Conservation (phyloP, 2,888 invertebrate species). For the Lasioglossum calceatum region DNA sequence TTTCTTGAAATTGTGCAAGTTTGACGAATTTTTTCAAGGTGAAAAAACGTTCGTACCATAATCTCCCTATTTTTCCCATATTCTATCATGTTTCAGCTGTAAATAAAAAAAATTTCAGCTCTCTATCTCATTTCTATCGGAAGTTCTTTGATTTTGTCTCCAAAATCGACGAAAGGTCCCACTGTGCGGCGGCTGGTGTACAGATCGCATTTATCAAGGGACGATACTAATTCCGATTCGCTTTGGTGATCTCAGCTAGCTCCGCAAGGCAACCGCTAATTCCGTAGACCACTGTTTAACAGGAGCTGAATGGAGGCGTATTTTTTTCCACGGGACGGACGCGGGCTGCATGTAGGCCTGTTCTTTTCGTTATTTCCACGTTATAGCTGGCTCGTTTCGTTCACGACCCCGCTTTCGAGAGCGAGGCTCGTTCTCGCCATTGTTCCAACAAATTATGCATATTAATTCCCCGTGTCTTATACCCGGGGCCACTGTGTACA, state of each 20-base stretch:
- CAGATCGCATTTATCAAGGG: background rate
- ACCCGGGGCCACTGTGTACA: constrained; percentile 53
- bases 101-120: no score
- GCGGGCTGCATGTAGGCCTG: constrained; percentile 16
- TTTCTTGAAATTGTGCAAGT: no score
- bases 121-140: no score
- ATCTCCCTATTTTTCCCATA: no score
- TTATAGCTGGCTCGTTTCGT: constrained; percentile 58
- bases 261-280: background rate
- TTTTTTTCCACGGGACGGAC: constrained; percentile 53
- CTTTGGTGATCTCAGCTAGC: background rate
- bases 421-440: constrained; percentile 73
- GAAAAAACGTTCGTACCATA: no score
- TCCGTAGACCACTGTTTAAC: constrained; percentile 2
- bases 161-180: no score
- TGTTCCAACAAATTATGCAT: constrained; percentile 76
- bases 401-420: constrained; percentile 71
- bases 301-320: constrained; percentile 38
- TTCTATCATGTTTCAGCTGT: no score
- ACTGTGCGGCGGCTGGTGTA: background rate
- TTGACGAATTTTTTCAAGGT: no score
- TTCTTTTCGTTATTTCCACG: constrained; percentile 68
- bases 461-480: constrained; percentile 68
- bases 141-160: no score
- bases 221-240: background rate